Percentiles rank a stretch among this genome's conserved stretches.
These are phyloP conservation scores for Sardinella longiceps DNA, from an alignment of 2,797 vertebrate species.

Conservation along the genomic window DNA sequence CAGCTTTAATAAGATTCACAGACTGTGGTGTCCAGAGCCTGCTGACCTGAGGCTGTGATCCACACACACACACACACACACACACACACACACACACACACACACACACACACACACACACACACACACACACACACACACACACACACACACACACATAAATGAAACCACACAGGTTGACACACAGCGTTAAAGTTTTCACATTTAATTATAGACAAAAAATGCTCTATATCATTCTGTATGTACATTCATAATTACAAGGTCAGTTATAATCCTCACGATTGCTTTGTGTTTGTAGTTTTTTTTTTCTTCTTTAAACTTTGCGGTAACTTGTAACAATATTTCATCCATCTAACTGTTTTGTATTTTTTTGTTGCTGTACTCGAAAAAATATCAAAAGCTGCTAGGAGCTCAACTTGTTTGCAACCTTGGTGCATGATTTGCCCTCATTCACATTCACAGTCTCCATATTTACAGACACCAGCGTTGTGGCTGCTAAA, in stretches of 20 bases:
- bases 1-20: not conserved
- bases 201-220: slow-evolving; percentile 93
- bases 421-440: slow-evolving; percentile 65
- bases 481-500: slow-evolving; percentile 83
- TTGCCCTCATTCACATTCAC: slow-evolving; percentile 86
- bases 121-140: not conserved
- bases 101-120: no score
- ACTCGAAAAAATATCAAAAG: slow-evolving; percentile 53
- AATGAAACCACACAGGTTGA: not conserved
- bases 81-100: slow-evolving; percentile 26
- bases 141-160: not conserved
- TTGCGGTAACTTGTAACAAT: not conserved
- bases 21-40: not conserved
- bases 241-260: slow-evolving; percentile 91
- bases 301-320: slow-evolving; percentile 46
- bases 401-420: slow-evolving; percentile 69
- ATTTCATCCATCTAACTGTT: slow-evolving; percentile 59
- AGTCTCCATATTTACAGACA: slow-evolving; percentile 91
- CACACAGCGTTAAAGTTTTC: slow-evolving; percentile 60
- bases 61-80: not conserved
- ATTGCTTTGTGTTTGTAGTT: slow-evolving; percentile 50
- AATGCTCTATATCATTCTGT: slow-evolving; percentile 85
- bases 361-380: slow-evolving; percentile 50
- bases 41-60: not conserved
- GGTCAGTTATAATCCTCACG: slow-evolving; percentile 82